Percentiles rank a stretch among this genome's conserved stretches.
Conservation (phyloP, 1,140 invertebrate species). For the Copidosoma floridanum region DNA sequence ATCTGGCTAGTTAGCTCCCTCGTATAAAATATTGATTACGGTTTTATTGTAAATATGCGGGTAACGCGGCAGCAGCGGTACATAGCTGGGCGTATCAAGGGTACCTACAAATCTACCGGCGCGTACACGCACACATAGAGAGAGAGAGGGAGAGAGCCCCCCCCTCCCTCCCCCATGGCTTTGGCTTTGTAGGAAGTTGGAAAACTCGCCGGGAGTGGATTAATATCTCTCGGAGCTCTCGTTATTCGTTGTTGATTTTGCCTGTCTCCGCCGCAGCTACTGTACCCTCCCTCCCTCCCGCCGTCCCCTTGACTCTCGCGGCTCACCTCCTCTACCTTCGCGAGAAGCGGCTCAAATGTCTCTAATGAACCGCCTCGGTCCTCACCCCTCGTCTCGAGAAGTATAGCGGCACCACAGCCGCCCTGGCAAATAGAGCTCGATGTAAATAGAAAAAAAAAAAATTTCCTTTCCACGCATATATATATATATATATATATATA, state of each 20-base stretch:
- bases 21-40: conserved; percentile 57
- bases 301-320: conserved; percentile 6
- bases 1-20: too few relatives aligned
- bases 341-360: conserved; percentile 53
- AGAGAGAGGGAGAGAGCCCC: too few relatives aligned
- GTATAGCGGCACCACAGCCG: conserved; percentile 33
- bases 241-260: conserved; percentile 59
- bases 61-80: conserved; percentile 36
- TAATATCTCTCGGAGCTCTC: conserved; percentile 58
- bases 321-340: conserved; percentile 26
- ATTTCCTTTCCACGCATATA: conserved; percentile 15
- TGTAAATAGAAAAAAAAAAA: conserved; percentile 45
- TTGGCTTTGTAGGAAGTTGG: conserved; percentile 56
- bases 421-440: conserved; percentile 46
- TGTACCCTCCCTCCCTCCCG: conserved; percentile 22
- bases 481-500: conserved; percentile 25
- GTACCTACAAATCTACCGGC: too few relatives aligned
- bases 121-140: too few relatives aligned
- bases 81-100: too few relatives aligned
- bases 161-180: too few relatives aligned
- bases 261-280: conserved; percentile 47
- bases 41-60: conserved; percentile 53
- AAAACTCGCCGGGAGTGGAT: conserved; percentile 60
- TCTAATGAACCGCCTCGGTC: conserved; percentile 55
- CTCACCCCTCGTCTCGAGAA: conserved; percentile 31